Evolutionary conservation across 2,797 vertebrate species (phyloP).

Genomic region (Bryconaethiops microstoma): DNA sequence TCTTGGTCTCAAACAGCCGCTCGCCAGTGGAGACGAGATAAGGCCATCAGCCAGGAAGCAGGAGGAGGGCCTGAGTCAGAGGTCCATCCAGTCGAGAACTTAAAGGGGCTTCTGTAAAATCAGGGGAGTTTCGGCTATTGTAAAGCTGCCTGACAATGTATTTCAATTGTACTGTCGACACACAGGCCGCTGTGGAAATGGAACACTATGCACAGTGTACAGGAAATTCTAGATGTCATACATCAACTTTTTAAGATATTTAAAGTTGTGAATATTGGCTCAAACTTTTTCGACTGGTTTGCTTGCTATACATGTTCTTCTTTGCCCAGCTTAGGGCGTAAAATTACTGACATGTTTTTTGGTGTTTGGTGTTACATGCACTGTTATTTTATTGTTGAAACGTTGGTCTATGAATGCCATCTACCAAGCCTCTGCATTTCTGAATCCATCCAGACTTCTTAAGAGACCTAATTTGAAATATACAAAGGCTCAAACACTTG

Average conservation of each 20-base stretch:
- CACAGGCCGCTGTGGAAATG: neutral
- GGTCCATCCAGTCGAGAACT: slow-evolving; percentile 33
- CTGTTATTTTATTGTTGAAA: neutral
- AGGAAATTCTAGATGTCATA: slow-evolving; percentile 16
- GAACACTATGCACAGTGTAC: slow-evolving; percentile 19
- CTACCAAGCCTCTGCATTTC: neutral
- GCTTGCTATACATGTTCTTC: neutral
- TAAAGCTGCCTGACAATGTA: neutral
- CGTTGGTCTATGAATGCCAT: neutral
- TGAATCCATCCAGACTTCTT: neutral
- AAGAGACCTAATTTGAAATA: neutral
- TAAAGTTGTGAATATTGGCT: slow-evolving; percentile 6
- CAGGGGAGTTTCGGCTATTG: neutral
- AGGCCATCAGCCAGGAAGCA: slow-evolving; percentile 60
- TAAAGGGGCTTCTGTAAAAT: slow-evolving; percentile 53
- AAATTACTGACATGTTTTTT: neutral
- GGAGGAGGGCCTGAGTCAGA: slow-evolving; percentile 58
- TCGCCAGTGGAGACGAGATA: slow-evolving; percentile 59
- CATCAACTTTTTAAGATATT: neutral
- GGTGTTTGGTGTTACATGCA: neutral
- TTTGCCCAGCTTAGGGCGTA: neutral
- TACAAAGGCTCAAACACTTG: neutral
- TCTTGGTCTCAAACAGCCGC: slow-evolving; percentile 67
- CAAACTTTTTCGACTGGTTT: neutral
- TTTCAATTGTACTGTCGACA: neutral